Evolutionary conservation across 2,888 invertebrate species (phyloP), one percentile per base, ranked within the genome.

Genomic region (Agonopterix heracliana): DNA sequence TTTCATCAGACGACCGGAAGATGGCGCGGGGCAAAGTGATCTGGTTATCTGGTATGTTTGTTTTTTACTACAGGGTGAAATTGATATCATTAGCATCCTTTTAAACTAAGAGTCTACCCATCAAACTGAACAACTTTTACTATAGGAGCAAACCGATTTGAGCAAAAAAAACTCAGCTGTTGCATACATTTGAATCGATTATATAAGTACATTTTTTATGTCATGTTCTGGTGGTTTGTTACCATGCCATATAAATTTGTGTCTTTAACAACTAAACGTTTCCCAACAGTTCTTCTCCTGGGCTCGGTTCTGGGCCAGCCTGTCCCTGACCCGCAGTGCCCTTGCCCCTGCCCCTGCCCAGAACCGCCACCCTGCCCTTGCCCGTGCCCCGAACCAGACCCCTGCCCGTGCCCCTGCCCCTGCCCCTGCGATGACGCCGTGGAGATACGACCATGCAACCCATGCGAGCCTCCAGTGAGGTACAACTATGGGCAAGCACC

Each of bases 21-120:
- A 83, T 83, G 81, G 76, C 74, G 59, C 61, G 64, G 72, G 80
- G 78, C 61, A 73, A 67, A 68, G 77, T 75, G 48, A 56, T 81
- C 60, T 82, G 83, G 82, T 68, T 81, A 65, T 70, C 76, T 66
- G 81, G 82, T 82, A 65, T 75, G 9, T 38, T 38, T 38, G 0
- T n/a, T 1, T 35, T 9, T 35, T 35, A 14, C n/a, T n/a, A n/a
- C n/a, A n/a, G n/a, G n/a, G n/a, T n/a, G n/a, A n/a, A n/a, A n/a
- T n/a, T n/a, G n/a, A n/a, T n/a, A n/a, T n/a, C n/a, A n/a, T n/a
- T n/a, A n/a, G n/a, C n/a, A n/a, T n/a, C n/a, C n/a, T n/a, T n/a
- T n/a, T n/a, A n/a, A n/a, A n/a, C n/a, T n/a, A n/a, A n/a, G n/a
- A n/a, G n/a, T n/a, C n/a, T n/a, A n/a, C n/a, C n/a, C n/a, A n/a